Conservation (phyloP, 2,797 vertebrate species). For the Oryzias dopingdopingensis region DNA sequence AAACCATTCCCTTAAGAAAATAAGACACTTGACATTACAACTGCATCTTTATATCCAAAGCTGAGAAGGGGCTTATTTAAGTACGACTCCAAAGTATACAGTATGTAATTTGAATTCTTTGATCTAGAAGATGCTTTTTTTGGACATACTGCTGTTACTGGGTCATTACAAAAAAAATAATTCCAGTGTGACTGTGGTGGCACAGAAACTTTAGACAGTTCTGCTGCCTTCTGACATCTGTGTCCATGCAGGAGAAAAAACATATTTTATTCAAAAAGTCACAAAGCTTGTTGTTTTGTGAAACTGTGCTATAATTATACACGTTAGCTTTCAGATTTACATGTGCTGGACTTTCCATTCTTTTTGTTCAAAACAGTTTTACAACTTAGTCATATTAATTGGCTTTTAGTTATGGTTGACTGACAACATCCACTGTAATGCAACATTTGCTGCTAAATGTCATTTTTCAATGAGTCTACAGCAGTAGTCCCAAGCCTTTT, state of each 20-base stretch:
- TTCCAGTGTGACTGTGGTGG: too few relatives aligned
- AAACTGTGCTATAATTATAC: too few relatives aligned
- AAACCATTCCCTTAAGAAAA: conserved; percentile 48
- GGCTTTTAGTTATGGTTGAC: conserved; percentile 10
- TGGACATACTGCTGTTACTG: conserved; percentile 38
- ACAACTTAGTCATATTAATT: conserved; percentile 37
- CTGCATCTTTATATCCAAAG: conserved; percentile 53
- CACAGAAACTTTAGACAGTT: too few relatives aligned
- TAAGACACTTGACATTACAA: conserved; percentile 37
- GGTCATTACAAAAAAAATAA: conserved; percentile 21
- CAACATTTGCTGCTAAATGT: conserved; percentile 4
- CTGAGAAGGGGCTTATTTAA: conserved; percentile 43
- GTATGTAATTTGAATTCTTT: conserved; percentile 44
- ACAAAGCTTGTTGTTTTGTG: too few relatives aligned
- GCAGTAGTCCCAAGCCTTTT: background rate
- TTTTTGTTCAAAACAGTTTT: conserved; percentile 19
- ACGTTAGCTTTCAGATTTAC: conserved; percentile 4
- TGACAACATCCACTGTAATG: conserved; percentile 11
- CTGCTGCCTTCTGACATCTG: too few relatives aligned
- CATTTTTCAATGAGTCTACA: conserved; percentile 9
- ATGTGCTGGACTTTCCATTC: conserved; percentile 15
- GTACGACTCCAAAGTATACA: conserved; percentile 29
- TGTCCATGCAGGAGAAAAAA: too few relatives aligned
- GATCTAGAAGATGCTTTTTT: conserved; percentile 35
- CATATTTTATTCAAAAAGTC: too few relatives aligned